Percentiles rank a stretch among this genome's conserved stretches.
phyloP scores from a whole-genome alignment of 2,888 invertebrate genomes.

The Balanococcus diminutus region DNA sequence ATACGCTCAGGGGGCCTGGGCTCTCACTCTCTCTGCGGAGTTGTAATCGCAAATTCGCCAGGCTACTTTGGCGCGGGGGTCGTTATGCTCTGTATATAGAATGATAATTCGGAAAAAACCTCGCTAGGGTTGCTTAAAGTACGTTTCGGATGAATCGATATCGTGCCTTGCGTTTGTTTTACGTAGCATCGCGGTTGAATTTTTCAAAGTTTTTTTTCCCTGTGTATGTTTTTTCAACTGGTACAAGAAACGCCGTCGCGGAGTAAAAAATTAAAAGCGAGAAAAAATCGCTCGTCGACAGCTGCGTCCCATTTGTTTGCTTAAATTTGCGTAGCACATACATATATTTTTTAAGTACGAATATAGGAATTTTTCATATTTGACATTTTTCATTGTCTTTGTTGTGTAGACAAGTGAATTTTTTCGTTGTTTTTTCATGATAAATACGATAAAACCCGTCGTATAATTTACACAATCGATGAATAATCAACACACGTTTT shows the following conservation, averaged over 20 bases:
- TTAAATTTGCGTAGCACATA: background rate
- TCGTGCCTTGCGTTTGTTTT: background rate
- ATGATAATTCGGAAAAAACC: background rate
- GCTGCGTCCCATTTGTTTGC: conserved; percentile 19
- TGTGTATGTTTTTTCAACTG: background rate
- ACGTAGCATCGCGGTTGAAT: background rate
- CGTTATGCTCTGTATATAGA: background rate
- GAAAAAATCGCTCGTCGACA: background rate
- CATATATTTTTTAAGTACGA: background rate
- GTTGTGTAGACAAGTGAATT: conserved; percentile 33
- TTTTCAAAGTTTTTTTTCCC: background rate
- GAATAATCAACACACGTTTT: background rate
- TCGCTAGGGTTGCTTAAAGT: background rate
- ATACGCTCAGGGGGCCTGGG: background rate
- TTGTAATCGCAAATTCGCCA: background rate
- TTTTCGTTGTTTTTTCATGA: background rate
- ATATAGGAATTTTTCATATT: conserved; percentile 1
- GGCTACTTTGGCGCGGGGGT: background rate
- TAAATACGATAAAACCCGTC: background rate
- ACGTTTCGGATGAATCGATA: background rate
- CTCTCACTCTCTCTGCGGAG: background rate
- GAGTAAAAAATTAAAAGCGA: background rate
- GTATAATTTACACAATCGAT: background rate
- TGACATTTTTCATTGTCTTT: conserved; percentile 26
- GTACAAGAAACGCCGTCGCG: background rate